Conservation (phyloP, 2,888 invertebrate species). For the Brachyptera putata region DNA sequence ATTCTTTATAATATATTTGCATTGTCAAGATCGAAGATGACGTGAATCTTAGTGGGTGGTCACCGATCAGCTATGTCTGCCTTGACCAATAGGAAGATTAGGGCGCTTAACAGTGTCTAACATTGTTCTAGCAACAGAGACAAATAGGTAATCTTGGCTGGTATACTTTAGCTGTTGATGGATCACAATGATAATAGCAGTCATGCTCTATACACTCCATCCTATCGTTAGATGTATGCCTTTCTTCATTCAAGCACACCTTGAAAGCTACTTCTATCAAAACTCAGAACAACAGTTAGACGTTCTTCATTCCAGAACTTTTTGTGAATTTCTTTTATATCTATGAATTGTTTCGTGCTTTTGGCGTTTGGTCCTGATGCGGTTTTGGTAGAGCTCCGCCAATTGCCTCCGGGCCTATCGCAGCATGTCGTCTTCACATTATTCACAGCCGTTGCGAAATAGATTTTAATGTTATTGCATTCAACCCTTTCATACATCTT, state of each 20-base stretch:
- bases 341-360: background rate
- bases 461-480: conserved; percentile 3
- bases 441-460: conserved; percentile 8
- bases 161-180: conserved; percentile 8
- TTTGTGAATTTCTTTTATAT: conserved; percentile 3
- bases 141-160: conserved; percentile 11
- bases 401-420: background rate
- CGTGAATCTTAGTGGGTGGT: conserved; percentile 2
- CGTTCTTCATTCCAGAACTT: conserved; percentile 3
- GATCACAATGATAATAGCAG: conserved; percentile 6
- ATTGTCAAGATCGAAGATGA: too few species aligned
- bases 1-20: too few species aligned
- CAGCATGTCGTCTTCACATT: conserved; percentile 11
- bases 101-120: too few species aligned
- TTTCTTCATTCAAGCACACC: conserved; percentile 10
- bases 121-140: conserved; percentile 5
- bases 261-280: conserved; percentile 11
- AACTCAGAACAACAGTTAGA: conserved; percentile 11
- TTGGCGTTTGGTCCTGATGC: background rate
- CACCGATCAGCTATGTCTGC: background rate
- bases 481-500: conserved; percentile 8
- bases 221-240: too few species aligned
- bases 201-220: conserved; percentile 8
- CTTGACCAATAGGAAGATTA: too few species aligned
- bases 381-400: background rate